These are phyloP conservation scores for Eleginops maclovinus DNA, from an alignment of 2,113 vertebrate species.

Conservation along the genomic window DNA sequence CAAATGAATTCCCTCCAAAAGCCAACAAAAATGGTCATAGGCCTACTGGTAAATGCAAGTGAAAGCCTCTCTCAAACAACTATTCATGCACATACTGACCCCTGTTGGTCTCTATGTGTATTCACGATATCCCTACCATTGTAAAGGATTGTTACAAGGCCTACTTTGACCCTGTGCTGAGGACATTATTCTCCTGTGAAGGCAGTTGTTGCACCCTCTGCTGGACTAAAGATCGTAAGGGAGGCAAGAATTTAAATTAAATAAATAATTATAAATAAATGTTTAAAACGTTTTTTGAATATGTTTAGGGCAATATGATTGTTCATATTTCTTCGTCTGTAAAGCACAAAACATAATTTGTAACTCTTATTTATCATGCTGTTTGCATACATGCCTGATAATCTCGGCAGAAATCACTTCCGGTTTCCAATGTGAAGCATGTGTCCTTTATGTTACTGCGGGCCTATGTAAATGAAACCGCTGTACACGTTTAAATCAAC, in stretches of 20 bases:
- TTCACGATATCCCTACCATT: neutral
- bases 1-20: neutral
- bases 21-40: neutral
- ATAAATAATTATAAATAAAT: neutral
- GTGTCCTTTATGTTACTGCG: too few relatives aligned
- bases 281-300: neutral
- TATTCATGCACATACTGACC: neutral
- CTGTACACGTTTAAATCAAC: too few relatives aligned
- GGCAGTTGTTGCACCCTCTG: conserved; percentile 21
- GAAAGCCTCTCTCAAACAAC: neutral
- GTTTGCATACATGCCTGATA: neutral
- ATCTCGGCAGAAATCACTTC: neutral
- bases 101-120: neutral
- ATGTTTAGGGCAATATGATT: neutral
- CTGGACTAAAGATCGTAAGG: conserved; percentile 7
- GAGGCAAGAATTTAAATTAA: too few relatives aligned
- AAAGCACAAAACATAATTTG: neutral
- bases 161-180: neutral
- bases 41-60: neutral
- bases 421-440: neutral
- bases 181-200: neutral
- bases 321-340: neutral
- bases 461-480: too few relatives aligned
- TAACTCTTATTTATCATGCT: neutral
- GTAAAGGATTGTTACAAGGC: neutral